Conservation (phyloP, 1,140 invertebrate species). For the Musca vetustissima region DNA sequence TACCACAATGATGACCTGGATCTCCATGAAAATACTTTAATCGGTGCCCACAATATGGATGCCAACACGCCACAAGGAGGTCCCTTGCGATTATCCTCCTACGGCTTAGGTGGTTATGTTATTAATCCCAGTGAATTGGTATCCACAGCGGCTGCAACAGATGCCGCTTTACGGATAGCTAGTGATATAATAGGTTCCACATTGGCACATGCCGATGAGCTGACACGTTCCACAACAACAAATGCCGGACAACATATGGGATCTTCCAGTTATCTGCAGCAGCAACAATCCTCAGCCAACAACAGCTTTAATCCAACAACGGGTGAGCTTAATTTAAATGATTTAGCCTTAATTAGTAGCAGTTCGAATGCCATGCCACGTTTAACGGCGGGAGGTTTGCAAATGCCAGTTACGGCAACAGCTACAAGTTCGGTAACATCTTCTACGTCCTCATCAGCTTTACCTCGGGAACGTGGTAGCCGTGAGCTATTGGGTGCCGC, state of each 20-base stretch:
- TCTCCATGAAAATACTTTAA: too few relatives aligned
- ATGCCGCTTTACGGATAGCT: constrained; percentile 53
- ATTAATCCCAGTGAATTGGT: constrained; percentile 41
- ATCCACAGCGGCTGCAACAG: constrained; percentile 49
- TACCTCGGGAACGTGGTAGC: constrained; percentile 32
- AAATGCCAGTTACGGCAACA: too few relatives aligned
- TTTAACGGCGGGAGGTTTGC: too few relatives aligned
- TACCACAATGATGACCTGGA: too few relatives aligned
- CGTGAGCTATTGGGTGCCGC: constrained; percentile 43
- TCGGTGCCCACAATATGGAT: too few relatives aligned
- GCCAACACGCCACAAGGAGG: background rate
- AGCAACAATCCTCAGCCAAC: background rate
- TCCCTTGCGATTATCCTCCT: background rate
- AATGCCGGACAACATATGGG: too few relatives aligned
- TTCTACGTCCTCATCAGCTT: background rate
- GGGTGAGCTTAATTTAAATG: constrained; percentile 14
- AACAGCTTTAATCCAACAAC: background rate
- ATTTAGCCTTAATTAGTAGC: constrained; percentile 1
- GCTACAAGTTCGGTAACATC: too few relatives aligned
- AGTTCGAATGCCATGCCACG: too few relatives aligned
- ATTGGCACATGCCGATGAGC: constrained; percentile 50
- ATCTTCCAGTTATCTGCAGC: background rate
- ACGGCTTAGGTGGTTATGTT: constrained; percentile 11
- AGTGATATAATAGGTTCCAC: constrained; percentile 54
- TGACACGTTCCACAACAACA: constrained; percentile 28